phyloP scores from a whole-genome alignment of 2,888 invertebrate genomes.

The Heliconius ismenius region DNA sequence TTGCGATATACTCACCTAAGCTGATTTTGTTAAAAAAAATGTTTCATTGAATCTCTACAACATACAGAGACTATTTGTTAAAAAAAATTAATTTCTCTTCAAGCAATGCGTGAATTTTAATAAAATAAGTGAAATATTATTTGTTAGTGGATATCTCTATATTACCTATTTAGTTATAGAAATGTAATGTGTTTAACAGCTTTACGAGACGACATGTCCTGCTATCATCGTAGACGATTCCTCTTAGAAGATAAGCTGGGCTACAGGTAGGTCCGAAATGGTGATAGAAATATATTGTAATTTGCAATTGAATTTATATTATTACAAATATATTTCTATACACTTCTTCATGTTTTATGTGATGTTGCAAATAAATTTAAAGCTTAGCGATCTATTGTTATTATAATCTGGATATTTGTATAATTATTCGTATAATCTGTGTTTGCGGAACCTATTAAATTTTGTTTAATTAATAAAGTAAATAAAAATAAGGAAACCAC shows the following conservation, averaged over 20 bases:
- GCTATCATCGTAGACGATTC: background rate
- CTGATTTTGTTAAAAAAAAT: background rate
- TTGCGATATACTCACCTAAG: constrained; percentile 6
- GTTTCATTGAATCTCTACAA: too few species aligned
- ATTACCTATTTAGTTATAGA: constrained; percentile 18
- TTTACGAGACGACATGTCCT: constrained; percentile 18
- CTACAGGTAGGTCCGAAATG: constrained; percentile 34
- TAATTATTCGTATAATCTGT: background rate
- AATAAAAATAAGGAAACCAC: constrained; percentile 1
- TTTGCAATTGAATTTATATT: constrained; percentile 8
- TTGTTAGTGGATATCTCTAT: background rate
- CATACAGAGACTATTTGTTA: background rate
- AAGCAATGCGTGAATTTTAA: constrained; percentile 7
- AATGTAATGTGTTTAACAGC: constrained; percentile 48
- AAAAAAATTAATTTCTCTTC: background rate
- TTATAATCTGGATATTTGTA: background rate
- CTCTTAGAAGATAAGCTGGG: constrained; percentile 5
- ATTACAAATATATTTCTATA: constrained; percentile 19
- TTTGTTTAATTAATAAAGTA: background rate
- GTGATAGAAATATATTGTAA: constrained; percentile 20
- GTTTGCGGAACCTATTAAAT: background rate
- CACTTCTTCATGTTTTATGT: background rate
- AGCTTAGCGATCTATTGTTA: constrained; percentile 10
- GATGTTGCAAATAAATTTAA: background rate
- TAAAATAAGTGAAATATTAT: background rate